These are phyloP conservation scores for Lepisosteus oculatus DNA, from an alignment of 2,113 vertebrate genomes.

Conservation along the genomic window DNA sequence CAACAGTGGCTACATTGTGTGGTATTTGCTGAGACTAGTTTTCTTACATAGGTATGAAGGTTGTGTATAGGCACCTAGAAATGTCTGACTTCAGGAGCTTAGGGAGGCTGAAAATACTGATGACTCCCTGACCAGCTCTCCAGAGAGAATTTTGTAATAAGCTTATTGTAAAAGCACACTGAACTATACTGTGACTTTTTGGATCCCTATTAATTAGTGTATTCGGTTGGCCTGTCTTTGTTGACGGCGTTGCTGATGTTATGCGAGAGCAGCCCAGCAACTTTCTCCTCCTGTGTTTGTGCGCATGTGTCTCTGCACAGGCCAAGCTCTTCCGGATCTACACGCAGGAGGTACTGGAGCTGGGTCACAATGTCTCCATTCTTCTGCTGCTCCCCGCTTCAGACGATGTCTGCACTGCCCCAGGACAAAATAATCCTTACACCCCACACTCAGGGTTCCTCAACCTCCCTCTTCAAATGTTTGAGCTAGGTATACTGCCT, in stretches of 20 bases:
- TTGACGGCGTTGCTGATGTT: slow-evolving; percentile 51
- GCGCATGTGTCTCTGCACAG: slow-evolving; percentile 77
- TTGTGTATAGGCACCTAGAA: too few relatives aligned
- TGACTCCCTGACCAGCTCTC: too few relatives aligned
- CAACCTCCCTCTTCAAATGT: slow-evolving; percentile 98
- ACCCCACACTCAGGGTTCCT: slow-evolving; percentile 90
- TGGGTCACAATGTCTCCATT: slow-evolving; percentile 95
- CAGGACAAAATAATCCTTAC: slow-evolving; percentile 96
- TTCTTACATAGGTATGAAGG: too few relatives aligned
- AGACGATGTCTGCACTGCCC: slow-evolving; percentile 94
- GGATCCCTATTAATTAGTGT: neutral
- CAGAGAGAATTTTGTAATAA: neutral
- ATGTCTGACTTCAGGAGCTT: too few relatives aligned
- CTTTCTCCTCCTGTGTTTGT: slow-evolving; percentile 68
- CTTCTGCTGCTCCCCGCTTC: slow-evolving; percentile 94
- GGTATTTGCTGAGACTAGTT: too few relatives aligned
- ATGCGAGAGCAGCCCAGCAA: slow-evolving; percentile 73
- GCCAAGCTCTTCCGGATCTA: slow-evolving; percentile 93
- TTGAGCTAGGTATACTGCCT: slow-evolving; percentile 83
- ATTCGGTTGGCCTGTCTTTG: too few relatives aligned
- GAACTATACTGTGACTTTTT: neutral
- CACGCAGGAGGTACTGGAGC: slow-evolving; percentile 95
- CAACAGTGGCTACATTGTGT: too few relatives aligned
- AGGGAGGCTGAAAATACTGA: too few relatives aligned
- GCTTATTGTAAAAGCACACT: neutral